These are phyloP conservation scores for Acipenser transmontanus DNA, from an alignment of 2,797 vertebrate species.

Conservation along the genomic window DNA sequence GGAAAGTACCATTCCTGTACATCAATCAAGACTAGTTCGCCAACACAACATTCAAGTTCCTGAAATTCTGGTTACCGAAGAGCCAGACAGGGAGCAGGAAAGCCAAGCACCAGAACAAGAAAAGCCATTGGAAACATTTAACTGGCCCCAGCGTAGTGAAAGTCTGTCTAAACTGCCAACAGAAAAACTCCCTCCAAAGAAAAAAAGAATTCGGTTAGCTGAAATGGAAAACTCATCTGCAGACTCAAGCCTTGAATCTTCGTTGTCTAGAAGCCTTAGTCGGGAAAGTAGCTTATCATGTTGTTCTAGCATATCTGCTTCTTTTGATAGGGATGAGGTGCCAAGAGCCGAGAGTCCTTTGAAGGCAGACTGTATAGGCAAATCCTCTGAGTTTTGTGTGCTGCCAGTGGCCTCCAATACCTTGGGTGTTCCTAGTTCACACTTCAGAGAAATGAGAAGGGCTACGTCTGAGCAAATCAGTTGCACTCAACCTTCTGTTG, in stretches of 20 bases:
- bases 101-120: slow-evolving; percentile 68
- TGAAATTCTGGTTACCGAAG: slow-evolving; percentile 95
- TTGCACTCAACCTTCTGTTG: slow-evolving; percentile 78
- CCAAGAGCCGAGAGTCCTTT: slow-evolving; percentile 71
- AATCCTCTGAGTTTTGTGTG: slow-evolving; percentile 67
- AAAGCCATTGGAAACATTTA: slow-evolving; percentile 79
- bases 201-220: slow-evolving; percentile 91
- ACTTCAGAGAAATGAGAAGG: slow-evolving; percentile 77
- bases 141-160: slow-evolving; percentile 93
- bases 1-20: slow-evolving; percentile 56
- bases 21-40: slow-evolving; percentile 81
- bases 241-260: slow-evolving; percentile 89
- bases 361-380: slow-evolving; percentile 63
- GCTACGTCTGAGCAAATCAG: slow-evolving; percentile 88
- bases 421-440: slow-evolving; percentile 71
- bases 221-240: slow-evolving; percentile 92
- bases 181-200: slow-evolving; percentile 95
- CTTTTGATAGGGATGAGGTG: slow-evolving; percentile 85
- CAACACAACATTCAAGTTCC: slow-evolving; percentile 97
- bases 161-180: slow-evolving; percentile 89
- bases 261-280: slow-evolving; percentile 84
- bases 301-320: slow-evolving; percentile 87
- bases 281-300: slow-evolving; percentile 89
- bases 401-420: slow-evolving; percentile 70
- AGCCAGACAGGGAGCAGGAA: slow-evolving; percentile 85